Percentiles rank a stretch among this genome's conserved stretches.
Evolutionary conservation across 2,113 vertebrate species (phyloP).

Genomic region (Tympanuchus pallidicinctus): DNA sequence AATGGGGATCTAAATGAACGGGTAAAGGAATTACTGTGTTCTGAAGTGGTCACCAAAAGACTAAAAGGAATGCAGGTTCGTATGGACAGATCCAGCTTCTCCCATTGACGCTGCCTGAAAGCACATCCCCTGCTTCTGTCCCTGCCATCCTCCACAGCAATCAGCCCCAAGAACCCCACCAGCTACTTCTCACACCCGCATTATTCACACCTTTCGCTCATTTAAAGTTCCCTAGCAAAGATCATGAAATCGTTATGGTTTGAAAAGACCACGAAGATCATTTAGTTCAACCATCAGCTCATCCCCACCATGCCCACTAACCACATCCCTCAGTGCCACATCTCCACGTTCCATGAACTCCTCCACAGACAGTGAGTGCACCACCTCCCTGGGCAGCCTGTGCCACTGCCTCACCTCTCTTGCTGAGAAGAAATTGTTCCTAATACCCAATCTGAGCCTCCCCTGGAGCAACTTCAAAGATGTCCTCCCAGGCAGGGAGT

Average conservation of each 20-base stretch:
- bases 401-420: too few species aligned
- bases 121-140: neutral
- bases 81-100: neutral
- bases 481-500: neutral
- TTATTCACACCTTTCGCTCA: accelerated
- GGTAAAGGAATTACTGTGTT: neutral
- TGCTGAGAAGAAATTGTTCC: too few species aligned
- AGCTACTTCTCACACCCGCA: accelerated
- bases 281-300: too few species aligned
- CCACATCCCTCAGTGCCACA: too few species aligned
- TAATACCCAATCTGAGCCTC: too few species aligned
- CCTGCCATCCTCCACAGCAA: accelerated
- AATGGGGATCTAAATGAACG: neutral
- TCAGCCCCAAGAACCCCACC: accelerated
- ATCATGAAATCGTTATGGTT: too few species aligned
- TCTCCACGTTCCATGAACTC: too few species aligned
- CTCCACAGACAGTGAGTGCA: too few species aligned
- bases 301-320: too few species aligned
- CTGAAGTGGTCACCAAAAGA: neutral
- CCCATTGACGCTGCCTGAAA: neutral
- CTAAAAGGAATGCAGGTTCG: neutral
- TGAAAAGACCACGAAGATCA: too few species aligned
- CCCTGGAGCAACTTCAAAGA: too few species aligned
- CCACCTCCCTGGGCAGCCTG: too few species aligned
- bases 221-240: neutral